Percentiles rank a stretch among this genome's conserved stretches.
Evolutionary conservation across 2,797 vertebrate species (phyloP).

Genomic region (Hapalemur alaotrensis): DNA sequence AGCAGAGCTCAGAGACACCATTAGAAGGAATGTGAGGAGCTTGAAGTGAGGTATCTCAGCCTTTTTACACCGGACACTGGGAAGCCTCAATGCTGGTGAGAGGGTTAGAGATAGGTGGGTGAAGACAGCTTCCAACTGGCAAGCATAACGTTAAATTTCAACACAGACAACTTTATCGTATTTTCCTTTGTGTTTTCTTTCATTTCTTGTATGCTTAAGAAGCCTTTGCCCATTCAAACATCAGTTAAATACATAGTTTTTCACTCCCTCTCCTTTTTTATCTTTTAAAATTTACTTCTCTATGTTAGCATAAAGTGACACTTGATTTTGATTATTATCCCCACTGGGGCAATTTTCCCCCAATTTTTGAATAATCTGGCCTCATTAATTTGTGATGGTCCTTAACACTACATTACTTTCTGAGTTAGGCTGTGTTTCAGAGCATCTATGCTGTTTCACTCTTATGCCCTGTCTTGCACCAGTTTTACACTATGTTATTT

Average conservation of each 20-base stretch:
- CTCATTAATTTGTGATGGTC: background rate
- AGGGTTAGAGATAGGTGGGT: background rate
- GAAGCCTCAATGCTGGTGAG: background rate
- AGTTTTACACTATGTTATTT: background rate
- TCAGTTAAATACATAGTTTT: background rate
- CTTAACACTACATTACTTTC: background rate
- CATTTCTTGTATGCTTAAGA: background rate
- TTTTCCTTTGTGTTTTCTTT: background rate
- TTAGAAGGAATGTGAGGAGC: background rate
- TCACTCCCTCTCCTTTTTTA: background rate
- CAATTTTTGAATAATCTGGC: background rate
- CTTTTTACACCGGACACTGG: background rate
- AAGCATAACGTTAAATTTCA: background rate
- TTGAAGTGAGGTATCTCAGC: background rate
- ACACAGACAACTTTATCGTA: background rate
- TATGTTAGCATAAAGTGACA: background rate
- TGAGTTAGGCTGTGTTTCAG: background rate
- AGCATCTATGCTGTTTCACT: background rate
- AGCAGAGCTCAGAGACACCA: background rate
- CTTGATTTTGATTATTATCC: background rate
- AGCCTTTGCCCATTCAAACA: background rate
- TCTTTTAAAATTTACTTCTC: background rate
- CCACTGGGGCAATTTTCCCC: background rate
- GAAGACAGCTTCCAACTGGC: background rate
- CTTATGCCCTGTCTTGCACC: background rate